phyloP scores from a whole-genome alignment of 1,140 invertebrate species.

The Drosophila rufa region DNA sequence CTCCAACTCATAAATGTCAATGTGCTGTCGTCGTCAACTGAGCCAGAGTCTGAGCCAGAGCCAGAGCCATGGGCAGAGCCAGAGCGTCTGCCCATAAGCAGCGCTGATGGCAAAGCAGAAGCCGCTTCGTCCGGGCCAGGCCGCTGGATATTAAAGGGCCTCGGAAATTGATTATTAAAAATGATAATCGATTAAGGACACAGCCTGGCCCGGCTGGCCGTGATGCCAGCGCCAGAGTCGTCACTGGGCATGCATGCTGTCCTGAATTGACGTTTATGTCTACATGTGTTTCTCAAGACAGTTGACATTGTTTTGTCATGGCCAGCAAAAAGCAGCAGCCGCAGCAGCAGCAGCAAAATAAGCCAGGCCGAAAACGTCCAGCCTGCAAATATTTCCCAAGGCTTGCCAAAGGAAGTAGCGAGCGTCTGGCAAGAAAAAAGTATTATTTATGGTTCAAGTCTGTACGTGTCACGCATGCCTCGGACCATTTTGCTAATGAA shows the following conservation, averaged over 20 bases:
- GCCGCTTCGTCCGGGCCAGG: slow-evolving; percentile 1
- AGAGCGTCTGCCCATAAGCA: slow-evolving; percentile 51
- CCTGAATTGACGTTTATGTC: slow-evolving; percentile 81
- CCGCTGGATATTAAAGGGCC: slow-evolving; percentile 23
- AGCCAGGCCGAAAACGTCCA: slow-evolving; percentile 64
- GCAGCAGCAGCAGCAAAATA: slow-evolving; percentile 50
- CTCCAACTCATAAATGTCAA: slow-evolving; percentile 68
- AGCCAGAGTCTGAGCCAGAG: neutral
- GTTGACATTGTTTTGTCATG: slow-evolving; percentile 80
- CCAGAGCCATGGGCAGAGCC: too few species aligned
- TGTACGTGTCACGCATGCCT: slow-evolving; percentile 61
- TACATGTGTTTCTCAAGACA: slow-evolving; percentile 84
- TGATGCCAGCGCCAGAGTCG: slow-evolving; percentile 15
- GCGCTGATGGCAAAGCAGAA: slow-evolving; percentile 18
- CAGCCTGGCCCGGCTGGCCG: slow-evolving; percentile 16
- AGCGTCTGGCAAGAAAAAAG: slow-evolving; percentile 45
- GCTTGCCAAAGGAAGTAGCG: slow-evolving; percentile 52
- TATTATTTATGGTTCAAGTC: slow-evolving; percentile 73
- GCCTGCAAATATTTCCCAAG: slow-evolving; percentile 68
- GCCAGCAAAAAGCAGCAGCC: slow-evolving; percentile 58
- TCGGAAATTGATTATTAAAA: slow-evolving; percentile 84
- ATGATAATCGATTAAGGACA: slow-evolving; percentile 84
- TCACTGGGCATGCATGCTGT: slow-evolving; percentile 45
- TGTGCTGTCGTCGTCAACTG: slow-evolving; percentile 44
- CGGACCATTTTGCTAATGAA: slow-evolving; percentile 61